Base-by-base conservation (phyloP, 2,113 vertebrate genomes). In the Dasyornis broadbenti region DNA sequence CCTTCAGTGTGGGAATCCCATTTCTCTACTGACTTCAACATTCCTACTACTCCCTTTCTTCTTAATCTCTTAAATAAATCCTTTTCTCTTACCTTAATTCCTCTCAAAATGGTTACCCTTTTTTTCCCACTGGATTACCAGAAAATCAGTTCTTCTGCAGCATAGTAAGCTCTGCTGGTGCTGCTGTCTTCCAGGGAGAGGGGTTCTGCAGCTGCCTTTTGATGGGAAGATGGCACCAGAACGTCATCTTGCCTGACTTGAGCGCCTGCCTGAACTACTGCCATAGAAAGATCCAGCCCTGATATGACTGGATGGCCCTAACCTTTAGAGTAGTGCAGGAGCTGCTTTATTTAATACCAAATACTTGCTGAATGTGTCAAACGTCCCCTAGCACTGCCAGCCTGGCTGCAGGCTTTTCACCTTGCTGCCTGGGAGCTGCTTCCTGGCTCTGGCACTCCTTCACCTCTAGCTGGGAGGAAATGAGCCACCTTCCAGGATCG, bases 391-490 rank as follows among this genome's bases (percentile, higher is more conserved):
- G 56, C 6, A 2, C 68, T 86, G 44, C 82, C 71, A 75, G 28
- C 64, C 49, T 63, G 80, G 77, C 86, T 81, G 44, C 76, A 75
- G 91, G 37, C 56, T 86, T 52, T 81, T 96, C 71, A 49, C 82
- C 71, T 54, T 50, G 52, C 45, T 75, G 82, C 82, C 91, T 35
- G 56, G 37, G 75, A 95, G 91, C 94, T 86, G 73, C 77, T 85
- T 81, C 61, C 40, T 19, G 59, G 24, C 52, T 35, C 77, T 6
- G 40, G 27, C 72, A 69, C 78, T 73, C 44, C 49, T 90, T 83
- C 85, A 75, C 63, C 93, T 76, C 78, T 76, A 52, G 59, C 88
- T 8, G 80, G 80, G 79, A 94, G 95, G 96, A 96, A 95, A 94
- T 90, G 93, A 95, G 90, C 31, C 87, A 87, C 91, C 87, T 61